Conservation (phyloP, 2,113 vertebrate species). For the Paradoxurus hermaphroditus region DNA sequence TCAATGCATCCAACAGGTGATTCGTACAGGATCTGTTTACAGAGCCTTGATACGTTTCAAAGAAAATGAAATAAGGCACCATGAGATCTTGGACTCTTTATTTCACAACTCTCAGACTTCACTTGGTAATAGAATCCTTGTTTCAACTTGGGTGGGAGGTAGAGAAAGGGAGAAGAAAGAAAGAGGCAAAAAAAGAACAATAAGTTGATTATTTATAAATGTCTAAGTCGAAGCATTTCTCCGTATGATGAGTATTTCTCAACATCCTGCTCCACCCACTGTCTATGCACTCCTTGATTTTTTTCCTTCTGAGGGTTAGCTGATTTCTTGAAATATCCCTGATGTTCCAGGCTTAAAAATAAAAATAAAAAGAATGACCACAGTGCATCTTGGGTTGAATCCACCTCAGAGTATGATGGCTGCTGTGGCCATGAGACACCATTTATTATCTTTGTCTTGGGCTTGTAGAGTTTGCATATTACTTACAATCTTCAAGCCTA, state of each 20-base stretch:
- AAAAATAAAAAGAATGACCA: neutral
- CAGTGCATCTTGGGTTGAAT: neutral
- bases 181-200: constrained; percentile 26
- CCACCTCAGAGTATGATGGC: neutral
- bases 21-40: neutral
- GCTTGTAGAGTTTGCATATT: neutral
- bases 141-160: constrained; percentile 53
- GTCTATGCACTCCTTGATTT: constrained; percentile 32
- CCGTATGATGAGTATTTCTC: constrained; percentile 29
- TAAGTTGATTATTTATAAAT: constrained; percentile 56
- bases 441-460: neutral
- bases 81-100: neutral
- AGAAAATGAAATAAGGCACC: neutral
- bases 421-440: neutral
- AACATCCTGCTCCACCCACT: constrained; percentile 33
- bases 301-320: constrained; percentile 32
- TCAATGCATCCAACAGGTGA: neutral
- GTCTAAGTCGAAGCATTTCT: constrained; percentile 22
- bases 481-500: neutral
- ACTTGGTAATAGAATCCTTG: constrained; percentile 19
- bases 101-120: neutral
- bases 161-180: neutral
- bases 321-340: constrained; percentile 23
- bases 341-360: neutral
- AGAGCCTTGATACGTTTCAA: neutral